Conservation (phyloP, 2,113 vertebrate genomes). For the Noctilio leporinus region DNA sequence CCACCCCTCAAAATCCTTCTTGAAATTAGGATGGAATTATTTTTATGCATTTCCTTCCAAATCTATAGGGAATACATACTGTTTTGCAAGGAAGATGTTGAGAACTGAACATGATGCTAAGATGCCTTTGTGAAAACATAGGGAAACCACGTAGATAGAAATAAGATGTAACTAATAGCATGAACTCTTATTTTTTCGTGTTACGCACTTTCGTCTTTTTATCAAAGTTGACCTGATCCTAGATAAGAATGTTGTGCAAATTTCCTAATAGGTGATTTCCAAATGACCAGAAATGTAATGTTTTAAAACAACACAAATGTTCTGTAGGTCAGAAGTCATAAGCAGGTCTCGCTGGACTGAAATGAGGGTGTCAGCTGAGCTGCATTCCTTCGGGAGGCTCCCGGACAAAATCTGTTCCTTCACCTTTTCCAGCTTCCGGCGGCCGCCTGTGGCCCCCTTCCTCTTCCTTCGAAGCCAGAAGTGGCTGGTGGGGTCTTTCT, state of each 20-base stretch:
- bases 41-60: not conserved
- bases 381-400: not conserved
- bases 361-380: not conserved
- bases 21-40: not conserved
- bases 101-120: not conserved
- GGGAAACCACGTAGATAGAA: not conserved
- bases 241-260: not conserved
- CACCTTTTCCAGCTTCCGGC: not conserved
- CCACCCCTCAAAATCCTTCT: not conserved
- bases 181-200: not conserved
- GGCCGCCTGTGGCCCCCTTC: not conserved
- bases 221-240: not conserved
- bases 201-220: not conserved
- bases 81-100: not conserved
- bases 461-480: not conserved
- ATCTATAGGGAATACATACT: not conserved
- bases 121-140: not conserved
- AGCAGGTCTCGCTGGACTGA: not conserved
- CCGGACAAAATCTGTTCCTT: not conserved
- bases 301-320: not conserved
- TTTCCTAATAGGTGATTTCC: not conserved
- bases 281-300: not conserved
- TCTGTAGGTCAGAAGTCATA: not conserved
- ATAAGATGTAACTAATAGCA: not conserved
- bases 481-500: not conserved